Evolutionary conservation across 2,113 vertebrate species (phyloP).

Genomic region (Loxodonta africana): DNA sequence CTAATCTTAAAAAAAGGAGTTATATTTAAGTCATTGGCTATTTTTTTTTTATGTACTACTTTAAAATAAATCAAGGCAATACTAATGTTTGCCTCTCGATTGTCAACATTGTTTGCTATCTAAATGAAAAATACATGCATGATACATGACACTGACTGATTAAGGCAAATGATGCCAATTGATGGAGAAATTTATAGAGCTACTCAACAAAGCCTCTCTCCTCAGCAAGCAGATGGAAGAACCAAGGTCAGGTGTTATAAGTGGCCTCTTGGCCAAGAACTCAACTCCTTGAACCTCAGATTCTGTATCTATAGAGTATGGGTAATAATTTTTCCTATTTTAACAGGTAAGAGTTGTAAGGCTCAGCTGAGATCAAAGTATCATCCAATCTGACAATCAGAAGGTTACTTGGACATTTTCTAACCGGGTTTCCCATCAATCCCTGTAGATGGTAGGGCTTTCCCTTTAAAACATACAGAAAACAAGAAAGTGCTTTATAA

Average conservation of each 20-base stretch:
- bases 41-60: not conserved
- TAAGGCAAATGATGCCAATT: not conserved
- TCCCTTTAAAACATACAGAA: not conserved
- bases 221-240: not conserved
- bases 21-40: conserved; percentile 46
- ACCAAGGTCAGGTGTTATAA: too few species aligned
- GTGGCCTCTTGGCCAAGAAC: not conserved
- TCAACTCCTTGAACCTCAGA: not conserved
- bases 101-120: not conserved
- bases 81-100: conserved; percentile 1
- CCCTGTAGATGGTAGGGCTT: not conserved
- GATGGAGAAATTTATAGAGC: not conserved
- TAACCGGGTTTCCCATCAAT: not conserved
- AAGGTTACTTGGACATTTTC: not conserved
- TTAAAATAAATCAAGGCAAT: conserved; percentile 40
- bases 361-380: not conserved
- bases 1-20: conserved; percentile 51
- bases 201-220: not conserved
- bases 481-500: not conserved
- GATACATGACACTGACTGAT: not conserved
- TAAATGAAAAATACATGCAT: not conserved
- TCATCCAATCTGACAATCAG: not conserved
- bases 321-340: not conserved
- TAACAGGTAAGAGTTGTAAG: not conserved
- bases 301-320: not conserved